Evolutionary conservation across 1,140 invertebrate species (phyloP), one percentile per base, ranked within the genome.

Genomic region (Nautilus pompilius): DNA sequence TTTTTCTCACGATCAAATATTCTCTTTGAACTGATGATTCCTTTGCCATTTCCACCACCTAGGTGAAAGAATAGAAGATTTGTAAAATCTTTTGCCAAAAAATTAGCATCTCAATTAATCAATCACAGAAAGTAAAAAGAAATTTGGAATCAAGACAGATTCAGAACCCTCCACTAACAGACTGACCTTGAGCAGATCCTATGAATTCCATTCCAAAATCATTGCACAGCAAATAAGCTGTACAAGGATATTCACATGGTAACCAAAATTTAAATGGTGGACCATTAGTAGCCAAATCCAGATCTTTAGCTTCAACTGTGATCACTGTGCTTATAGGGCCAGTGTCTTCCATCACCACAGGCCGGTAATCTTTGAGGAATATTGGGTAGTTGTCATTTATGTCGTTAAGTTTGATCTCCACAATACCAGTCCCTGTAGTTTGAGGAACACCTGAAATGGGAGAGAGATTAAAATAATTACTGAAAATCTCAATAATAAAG

Each of bases 321-420:
- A 95, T 90, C 5, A 77, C 70, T 84, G 93, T 93, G 66, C 90
- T 88, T 33, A 93, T 91, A 33, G 90, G 88, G 69, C 63, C 29
- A 46, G 91, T 88, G 80, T 96, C 93, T 81, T 97, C 95, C 0
- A 91, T 91, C 55, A 97, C 85, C 10, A 97, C 92, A 0, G 95
- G 95, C 54, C 92, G 86, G 78, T 97, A 97, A 75, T 96, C 92
- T 78, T 95, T 91, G 2, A 93, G 85, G 83, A 96, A 95, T 66
- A 90, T 91, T 1, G 94, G 94, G n/a, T 82, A 81, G 70, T 87
- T 98, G 75, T 98, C 96, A 81, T 98, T 99, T 60, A 98, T 95
- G 75, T 98, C 96, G 78, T 92, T 91, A 0, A 99, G 93, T 63
- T 95, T 93, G 0, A 98, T 93, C 0, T 93, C 95, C 20, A 99